phyloP scores from a whole-genome alignment of 2,888 invertebrate genomes.

The Tortricodes alternella region DNA sequence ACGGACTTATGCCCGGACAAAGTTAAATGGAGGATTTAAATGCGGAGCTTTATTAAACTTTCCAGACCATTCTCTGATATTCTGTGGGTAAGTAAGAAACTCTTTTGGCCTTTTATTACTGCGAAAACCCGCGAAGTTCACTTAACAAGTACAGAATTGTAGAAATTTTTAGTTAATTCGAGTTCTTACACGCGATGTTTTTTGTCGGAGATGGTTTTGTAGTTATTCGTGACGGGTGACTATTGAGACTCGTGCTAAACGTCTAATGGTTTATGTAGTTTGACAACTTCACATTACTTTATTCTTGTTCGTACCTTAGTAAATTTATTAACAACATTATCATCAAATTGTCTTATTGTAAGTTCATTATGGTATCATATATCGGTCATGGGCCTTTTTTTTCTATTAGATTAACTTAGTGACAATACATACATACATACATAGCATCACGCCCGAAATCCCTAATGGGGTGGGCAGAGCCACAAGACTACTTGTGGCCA shows the following conservation, averaged over 20 bases:
- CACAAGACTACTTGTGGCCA: too few species aligned
- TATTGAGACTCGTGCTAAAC: conserved; percentile 2
- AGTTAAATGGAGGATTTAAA: conserved; percentile 70
- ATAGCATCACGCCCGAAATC: too few species aligned
- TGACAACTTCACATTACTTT: neutral
- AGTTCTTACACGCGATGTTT: conserved; percentile 12
- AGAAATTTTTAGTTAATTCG: conserved; percentile 16
- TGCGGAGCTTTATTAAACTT: conserved; percentile 60
- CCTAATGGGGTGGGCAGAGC: too few species aligned
- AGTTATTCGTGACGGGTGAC: conserved; percentile 12
- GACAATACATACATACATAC: too few species aligned
- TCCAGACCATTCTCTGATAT: conserved; percentile 45
- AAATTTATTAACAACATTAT: neutral
- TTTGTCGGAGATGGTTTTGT: neutral
- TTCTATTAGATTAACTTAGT: too few species aligned
- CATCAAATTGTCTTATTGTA: too few species aligned
- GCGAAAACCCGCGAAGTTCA: conserved; percentile 23
- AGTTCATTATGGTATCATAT: too few species aligned
- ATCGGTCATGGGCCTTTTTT: too few species aligned
- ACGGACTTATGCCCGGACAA: conserved; percentile 56
- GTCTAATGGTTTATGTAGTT: neutral
- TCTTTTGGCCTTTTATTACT: conserved; percentile 28
- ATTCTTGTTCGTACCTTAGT: neutral
- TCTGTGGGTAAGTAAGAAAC: conserved; percentile 36
- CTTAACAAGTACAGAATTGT: conserved; percentile 19